A percentile compares a stretch with the other conserved stretches of the same genome.
Conservation (phyloP, 2,113 vertebrate genomes). For the Empidonax alnorum region DNA sequence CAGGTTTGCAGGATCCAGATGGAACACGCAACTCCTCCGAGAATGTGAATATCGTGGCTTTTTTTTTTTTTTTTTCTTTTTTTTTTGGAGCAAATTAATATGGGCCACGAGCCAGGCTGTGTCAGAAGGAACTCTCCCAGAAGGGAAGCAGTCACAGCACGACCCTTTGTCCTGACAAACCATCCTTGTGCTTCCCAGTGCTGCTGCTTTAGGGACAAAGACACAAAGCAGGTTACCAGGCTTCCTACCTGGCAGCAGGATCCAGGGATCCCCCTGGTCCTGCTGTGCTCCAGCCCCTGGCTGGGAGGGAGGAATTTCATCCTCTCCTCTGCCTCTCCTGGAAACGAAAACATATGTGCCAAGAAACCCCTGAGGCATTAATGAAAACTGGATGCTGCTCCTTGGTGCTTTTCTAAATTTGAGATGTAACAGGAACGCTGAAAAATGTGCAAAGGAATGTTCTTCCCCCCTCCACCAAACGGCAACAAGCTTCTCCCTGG, state of each 20-base stretch:
- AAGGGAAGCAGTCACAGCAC: neutral
- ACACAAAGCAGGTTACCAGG: neutral
- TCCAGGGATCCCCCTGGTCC: neutral
- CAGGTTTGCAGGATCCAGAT: slow-evolving; percentile 60
- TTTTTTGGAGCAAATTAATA: slow-evolving; percentile 9
- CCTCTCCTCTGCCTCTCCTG: neutral
- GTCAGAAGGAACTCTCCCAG: slow-evolving; percentile 22
- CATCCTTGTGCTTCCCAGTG: neutral
- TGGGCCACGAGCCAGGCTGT: slow-evolving; percentile 43
- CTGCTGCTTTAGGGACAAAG: neutral
- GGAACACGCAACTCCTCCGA: slow-evolving; percentile 26
- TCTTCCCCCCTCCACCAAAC: neutral
- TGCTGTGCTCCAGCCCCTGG: neutral
- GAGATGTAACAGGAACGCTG: slow-evolving; percentile 33
- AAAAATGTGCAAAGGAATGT: slow-evolving; percentile 60
- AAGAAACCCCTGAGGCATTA: slow-evolving; percentile 26
- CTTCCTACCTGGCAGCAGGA: neutral
- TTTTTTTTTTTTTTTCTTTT: neutral
- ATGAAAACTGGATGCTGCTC: slow-evolving; percentile 53
- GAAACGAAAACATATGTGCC: slow-evolving; percentile 6
- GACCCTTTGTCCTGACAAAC: neutral
- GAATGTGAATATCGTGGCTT: slow-evolving; percentile 20
- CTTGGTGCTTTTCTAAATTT: slow-evolving; percentile 52
- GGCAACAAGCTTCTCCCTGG: neutral
- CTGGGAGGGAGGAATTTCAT: neutral